Base-by-base conservation (phyloP, 2,797 vertebrate species). In the Hypotaenidia philippensis region DNA sequence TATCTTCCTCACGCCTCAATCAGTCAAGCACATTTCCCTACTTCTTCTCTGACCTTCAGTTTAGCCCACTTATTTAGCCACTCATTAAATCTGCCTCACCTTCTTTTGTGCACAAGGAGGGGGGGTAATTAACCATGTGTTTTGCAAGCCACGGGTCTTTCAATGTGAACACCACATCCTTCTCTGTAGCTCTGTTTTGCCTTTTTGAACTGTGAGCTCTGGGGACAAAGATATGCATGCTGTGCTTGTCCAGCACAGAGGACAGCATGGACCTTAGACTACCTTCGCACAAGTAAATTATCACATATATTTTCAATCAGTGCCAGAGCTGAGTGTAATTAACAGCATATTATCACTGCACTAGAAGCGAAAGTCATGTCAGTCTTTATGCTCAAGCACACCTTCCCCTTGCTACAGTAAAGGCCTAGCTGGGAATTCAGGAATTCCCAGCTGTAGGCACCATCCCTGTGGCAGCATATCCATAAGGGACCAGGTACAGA, bases 401-500 rank as follows among this genome's bases (percentile, higher is more conserved):
- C 3, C 5, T 72, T 56, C 3, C 3, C 16, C 26, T 64, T 63
- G 5, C 5, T 49, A 70, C 38, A 11, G 5, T 1, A 1, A 69
- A 57, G 50, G 71, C 2, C 6, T 84, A 34, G 32, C 32, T 34
- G 32, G 32, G 32, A 34, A 34, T 90, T 57, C 5, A 6, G 38
- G 59, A 84, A 13, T 25, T 77, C 23, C 56, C 3, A 0, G 20
- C 19, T 65, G 38, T 41, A 13, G 8, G 14, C 69, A 31, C 9
- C 31, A 57, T 38, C 26, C 16, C 6, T 6, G 1, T 25, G 34
- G 15, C 29, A 79, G 23, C 11, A 23, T 22, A 60, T 44, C 11
- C 8, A 18, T 63, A 25, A 1, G 1, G 22, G 17, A 47, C 6
- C 9, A 53, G 5, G 8, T 27, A 27, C 0, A 1, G 47, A 49